These are phyloP conservation scores for Cebus imitator DNA, from an alignment of 2,113 vertebrate species.

Conservation along the genomic window DNA sequence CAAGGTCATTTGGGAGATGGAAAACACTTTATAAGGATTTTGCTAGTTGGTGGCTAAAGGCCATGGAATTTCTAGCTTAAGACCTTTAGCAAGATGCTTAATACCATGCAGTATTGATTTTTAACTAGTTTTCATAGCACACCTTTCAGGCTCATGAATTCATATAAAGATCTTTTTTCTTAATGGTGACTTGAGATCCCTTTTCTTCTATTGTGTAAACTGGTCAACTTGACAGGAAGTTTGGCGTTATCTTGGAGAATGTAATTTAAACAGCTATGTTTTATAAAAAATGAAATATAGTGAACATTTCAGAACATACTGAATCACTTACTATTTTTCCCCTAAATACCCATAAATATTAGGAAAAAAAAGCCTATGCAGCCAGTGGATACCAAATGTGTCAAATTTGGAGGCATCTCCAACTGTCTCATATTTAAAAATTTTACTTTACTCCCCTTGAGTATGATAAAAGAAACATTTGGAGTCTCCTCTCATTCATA, in stretches of 20 bases:
- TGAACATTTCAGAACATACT: neutral
- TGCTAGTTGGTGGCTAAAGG: constrained; percentile 53
- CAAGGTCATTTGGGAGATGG: neutral
- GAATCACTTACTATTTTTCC: neutral
- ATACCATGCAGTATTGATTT: constrained; percentile 60
- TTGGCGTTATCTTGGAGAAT: neutral
- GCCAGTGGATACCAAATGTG: neutral
- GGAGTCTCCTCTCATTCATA: constrained; percentile 44
- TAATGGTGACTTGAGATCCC: constrained; percentile 6
- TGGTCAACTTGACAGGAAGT: neutral
- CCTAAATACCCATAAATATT: accelerated
- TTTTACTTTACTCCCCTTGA: constrained; percentile 44
- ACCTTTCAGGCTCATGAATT: constrained; percentile 23
- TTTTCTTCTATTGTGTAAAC: constrained; percentile 45
- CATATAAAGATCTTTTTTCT: constrained; percentile 39
- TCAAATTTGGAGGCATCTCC: neutral
- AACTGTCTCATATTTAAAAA: neutral
- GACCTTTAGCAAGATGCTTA: constrained; percentile 36
- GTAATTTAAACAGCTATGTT: neutral
- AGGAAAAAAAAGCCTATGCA: neutral
- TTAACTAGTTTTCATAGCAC: constrained; percentile 58
- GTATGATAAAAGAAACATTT: constrained; percentile 33
- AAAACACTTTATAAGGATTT: constrained; percentile 56
- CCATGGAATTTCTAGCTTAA: constrained; percentile 52
- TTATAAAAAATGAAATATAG: neutral